Percentiles rank a stretch among this genome's conserved stretches.
Evolutionary conservation across 2,113 vertebrate species (phyloP).

Genomic region (Lepus americanus): DNA sequence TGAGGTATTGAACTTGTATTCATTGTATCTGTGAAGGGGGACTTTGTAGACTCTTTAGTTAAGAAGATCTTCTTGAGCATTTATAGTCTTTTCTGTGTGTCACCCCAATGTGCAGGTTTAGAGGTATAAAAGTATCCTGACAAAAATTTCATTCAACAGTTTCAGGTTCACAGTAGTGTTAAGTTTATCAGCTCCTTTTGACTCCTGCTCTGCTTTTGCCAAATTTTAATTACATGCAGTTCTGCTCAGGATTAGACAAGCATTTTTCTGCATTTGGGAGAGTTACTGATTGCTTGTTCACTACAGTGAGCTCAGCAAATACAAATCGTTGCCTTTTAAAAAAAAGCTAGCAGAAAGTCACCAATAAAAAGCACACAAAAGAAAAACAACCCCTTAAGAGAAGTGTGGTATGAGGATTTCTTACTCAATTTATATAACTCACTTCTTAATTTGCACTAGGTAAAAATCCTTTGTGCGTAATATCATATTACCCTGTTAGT

Average conservation of each 20-base stretch:
- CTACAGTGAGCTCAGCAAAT: slow-evolving; percentile 14
- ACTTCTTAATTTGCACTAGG: slow-evolving; percentile 31
- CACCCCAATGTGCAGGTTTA: background rate
- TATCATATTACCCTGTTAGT: slow-evolving; percentile 18
- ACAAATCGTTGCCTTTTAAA: slow-evolving; percentile 43
- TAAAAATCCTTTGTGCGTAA: slow-evolving; percentile 48
- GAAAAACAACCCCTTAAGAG: background rate
- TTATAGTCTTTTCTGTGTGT: background rate
- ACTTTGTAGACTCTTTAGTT: background rate
- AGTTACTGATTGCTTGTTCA: slow-evolving; percentile 55
- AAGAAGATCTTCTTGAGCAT: background rate
- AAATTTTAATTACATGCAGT: slow-evolving; percentile 68
- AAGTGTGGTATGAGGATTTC: background rate
- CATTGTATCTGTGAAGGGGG: background rate
- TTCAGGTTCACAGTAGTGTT: slow-evolving; percentile 53
- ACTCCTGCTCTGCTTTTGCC: slow-evolving; percentile 60
- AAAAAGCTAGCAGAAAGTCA: slow-evolving; percentile 39
- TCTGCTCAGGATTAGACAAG: slow-evolving; percentile 43
- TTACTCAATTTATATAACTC: background rate
- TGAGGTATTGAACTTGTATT: background rate
- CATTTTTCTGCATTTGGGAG: slow-evolving; percentile 57
- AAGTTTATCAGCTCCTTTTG: slow-evolving; percentile 42
- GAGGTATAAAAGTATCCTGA: slow-evolving; percentile 22
- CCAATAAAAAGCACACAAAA: slow-evolving; percentile 51
- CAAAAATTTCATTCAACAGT: slow-evolving; percentile 49